phyloP scores from a whole-genome alignment of 37 sponge, comb jelly and placozoan species.

The Amphimedon queenslandica region DNA sequence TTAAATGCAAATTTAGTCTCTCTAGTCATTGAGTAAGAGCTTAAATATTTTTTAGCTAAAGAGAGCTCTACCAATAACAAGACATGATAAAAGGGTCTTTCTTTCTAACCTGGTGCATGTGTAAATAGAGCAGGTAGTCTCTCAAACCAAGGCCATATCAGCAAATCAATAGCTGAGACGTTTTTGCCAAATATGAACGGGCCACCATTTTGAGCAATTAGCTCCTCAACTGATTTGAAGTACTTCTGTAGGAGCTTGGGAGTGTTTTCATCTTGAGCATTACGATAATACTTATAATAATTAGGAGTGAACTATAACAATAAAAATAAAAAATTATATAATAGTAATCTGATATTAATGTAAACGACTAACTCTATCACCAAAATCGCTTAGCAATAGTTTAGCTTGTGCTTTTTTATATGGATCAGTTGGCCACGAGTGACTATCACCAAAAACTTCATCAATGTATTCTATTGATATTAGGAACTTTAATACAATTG shows the following conservation, averaged over 20 bases:
- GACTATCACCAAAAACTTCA: slow-evolving; percentile 43
- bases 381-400: slow-evolving; percentile 48
- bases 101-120: slow-evolving; percentile 25
- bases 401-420: slow-evolving; percentile 37
- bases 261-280: slow-evolving; percentile 1
- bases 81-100: too few species aligned
- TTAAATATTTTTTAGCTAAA: too few species aligned
- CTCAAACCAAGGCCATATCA: slow-evolving; percentile 76
- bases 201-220: slow-evolving; percentile 13
- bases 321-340: not conserved
- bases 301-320: slow-evolving; percentile 49
- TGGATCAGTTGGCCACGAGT: slow-evolving; percentile 49
- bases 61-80: too few species aligned
- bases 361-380: slow-evolving; percentile 27
- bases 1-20: too few species aligned
- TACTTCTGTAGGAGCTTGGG: slow-evolving; percentile 7
- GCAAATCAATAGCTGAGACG: slow-evolving; percentile 47
- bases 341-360: not conserved
- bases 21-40: too few species aligned
- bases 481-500: not conserved
- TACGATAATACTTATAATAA: slow-evolving; percentile 49
- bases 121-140: slow-evolving; percentile 21
- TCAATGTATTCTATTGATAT: slow-evolving; percentile 60
- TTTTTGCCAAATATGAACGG: slow-evolving; percentile 38
- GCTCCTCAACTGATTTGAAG: slow-evolving; percentile 38